Base-by-base conservation (phyloP, 2,888 invertebrate genomes). In the Pantelozetes paolii region DNA sequence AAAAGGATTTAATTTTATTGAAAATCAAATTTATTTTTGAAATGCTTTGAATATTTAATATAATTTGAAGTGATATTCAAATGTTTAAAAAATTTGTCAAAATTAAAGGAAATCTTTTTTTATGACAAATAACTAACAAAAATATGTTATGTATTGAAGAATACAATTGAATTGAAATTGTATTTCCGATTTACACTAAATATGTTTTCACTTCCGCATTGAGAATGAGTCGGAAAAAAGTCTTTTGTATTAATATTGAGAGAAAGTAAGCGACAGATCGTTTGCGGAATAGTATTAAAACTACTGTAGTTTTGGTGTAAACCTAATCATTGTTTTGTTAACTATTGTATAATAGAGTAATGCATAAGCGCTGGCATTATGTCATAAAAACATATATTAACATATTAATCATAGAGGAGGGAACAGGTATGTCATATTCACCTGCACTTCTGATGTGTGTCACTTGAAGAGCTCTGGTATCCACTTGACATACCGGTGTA, bases 351-450 rank as follows among this genome's bases (percentile, higher is more conserved):
- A 11, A 15, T 45, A 45, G 45, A 13, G 45, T 15, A 45, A 45
- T 45, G 15, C 2, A 45, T 45, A 45, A 45, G 18, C 15, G 11
- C 45, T 45, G 45, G 45, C 15, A 15, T 45, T 45, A 54, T 26
- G 26, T 54, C 54, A 45, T 45, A 11, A 45, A 15, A 45, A n/a
- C 20, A 20, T 20, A n/a, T 20, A 50, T 18, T n/a, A 50, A 8
- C 9, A 26, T 9, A 54, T 26, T 6, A 9, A 26, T 50, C 15
- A 9, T 45, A 8, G 28, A 15, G 0, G 32, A n/a, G 30, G 3
- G 59, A 32, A 13, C 20, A 57, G 57, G 57, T 23, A 62, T 62
- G 59, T 11, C 67, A 67, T 67, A 67, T 2, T 67, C 42, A 67
- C 67, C 67, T 67, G 67, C 67, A 67, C 42, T 23, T 8, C 2